These are phyloP conservation scores for Varecia variegata DNA, from an alignment of 2,797 vertebrate species.

Conservation along the genomic window DNA sequence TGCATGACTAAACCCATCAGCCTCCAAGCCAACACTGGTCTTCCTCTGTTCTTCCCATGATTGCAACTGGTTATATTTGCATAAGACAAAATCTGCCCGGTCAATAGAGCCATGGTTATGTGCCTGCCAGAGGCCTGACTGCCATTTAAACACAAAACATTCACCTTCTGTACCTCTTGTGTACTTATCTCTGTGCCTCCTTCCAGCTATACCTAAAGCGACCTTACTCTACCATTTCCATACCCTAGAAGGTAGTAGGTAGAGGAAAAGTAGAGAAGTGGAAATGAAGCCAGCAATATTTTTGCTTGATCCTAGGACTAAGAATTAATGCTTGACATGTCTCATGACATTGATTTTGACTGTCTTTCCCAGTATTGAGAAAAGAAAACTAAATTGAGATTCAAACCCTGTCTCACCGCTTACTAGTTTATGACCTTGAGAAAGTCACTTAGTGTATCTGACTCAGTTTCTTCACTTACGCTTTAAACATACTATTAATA, in stretches of 20 bases:
- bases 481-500: background rate
- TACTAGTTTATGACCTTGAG: background rate
- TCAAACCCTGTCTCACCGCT: background rate
- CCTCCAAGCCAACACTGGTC: background rate
- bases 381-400: background rate
- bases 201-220: background rate
- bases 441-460: background rate
- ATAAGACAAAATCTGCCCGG: background rate
- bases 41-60: background rate
- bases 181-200: background rate
- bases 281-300: background rate
- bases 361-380: background rate
- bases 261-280: background rate
- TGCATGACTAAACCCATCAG: background rate
- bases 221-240: background rate
- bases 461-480: background rate
- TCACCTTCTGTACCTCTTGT: background rate
- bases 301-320: background rate
- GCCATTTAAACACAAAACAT: background rate
- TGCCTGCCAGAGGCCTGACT: too few species aligned
- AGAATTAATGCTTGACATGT: background rate
- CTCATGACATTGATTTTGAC: background rate
- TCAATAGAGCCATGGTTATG: background rate
- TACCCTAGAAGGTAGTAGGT: background rate
- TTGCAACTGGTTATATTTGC: background rate